These are phyloP conservation scores for Drosophila saltans DNA, from an alignment of 1,140 invertebrate genomes.

Conservation along the genomic window DNA sequence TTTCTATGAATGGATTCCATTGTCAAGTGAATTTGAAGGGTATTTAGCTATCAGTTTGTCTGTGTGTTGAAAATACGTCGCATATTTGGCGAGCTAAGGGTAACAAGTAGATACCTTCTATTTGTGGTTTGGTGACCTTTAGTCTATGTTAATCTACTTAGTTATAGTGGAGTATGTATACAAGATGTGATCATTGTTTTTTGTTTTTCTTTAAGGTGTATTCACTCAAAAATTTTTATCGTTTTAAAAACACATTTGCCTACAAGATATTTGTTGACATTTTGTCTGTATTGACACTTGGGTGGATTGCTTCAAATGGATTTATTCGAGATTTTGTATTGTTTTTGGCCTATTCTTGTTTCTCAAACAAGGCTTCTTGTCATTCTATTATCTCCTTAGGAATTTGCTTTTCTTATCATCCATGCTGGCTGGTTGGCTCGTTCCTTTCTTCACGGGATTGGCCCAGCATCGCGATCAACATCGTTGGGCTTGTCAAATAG, in stretches of 20 bases:
- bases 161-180: too few species aligned
- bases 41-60: too few species aligned
- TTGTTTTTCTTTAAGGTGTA: too few species aligned
- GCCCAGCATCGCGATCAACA: background rate
- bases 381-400: background rate
- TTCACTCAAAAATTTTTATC: background rate
- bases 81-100: too few species aligned
- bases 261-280: slow-evolving; percentile 1
- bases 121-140: too few species aligned
- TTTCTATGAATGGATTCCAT: too few species aligned
- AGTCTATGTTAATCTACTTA: too few species aligned
- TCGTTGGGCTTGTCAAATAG: slow-evolving; percentile 5
- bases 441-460: background rate
- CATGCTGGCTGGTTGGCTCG: background rate
- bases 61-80: too few species aligned
- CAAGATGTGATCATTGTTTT: too few species aligned
- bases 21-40: too few species aligned
- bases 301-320: background rate
- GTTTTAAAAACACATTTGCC: background rate
- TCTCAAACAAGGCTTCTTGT: background rate
- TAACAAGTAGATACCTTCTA: too few species aligned
- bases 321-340: background rate
- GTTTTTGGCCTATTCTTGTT: background rate
- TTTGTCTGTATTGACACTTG: background rate
- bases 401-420: slow-evolving; percentile 8